These are phyloP conservation scores for Porites australiensis DNA, from an alignment of 64 coral and sea anemone species.

Conservation along the genomic window DNA sequence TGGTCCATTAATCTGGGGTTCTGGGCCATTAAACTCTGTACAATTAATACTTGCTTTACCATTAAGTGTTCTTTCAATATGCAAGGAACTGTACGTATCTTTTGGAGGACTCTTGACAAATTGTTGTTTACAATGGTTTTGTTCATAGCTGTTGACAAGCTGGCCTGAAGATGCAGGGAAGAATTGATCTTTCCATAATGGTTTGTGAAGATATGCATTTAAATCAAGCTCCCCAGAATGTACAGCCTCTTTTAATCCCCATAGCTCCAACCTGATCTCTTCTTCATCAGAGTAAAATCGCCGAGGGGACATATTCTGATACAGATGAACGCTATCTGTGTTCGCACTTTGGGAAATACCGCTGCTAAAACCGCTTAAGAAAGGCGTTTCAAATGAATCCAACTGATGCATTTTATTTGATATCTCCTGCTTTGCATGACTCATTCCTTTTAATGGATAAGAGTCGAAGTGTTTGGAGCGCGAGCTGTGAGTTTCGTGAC, in stretches of 20 bases:
- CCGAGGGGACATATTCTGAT: background rate
- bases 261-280: conserved; percentile 78
- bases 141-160: background rate
- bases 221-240: conserved; percentile 76
- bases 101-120: background rate
- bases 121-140: background rate
- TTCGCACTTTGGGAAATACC: background rate
- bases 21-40: conserved; percentile 38
- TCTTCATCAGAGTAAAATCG: conserved; percentile 69
- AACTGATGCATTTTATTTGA: background rate
- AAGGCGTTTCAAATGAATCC: background rate
- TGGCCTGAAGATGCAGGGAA: background rate
- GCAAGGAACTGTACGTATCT: background rate
- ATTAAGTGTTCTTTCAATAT: background rate
- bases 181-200: background rate
- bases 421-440: background rate
- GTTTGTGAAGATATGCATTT: conserved; percentile 55
- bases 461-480: background rate
- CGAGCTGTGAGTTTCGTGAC: background rate
- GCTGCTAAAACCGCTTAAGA: background rate
- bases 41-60: background rate
- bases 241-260: conserved; percentile 85
- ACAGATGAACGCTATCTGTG: background rate
- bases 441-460: background rate
- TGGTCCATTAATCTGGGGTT: conserved; percentile 83